Evolutionary conservation across 2,113 vertebrate genomes (phyloP), one percentile per base, ranked within the genome.

Genomic region (Climacteris rufus): DNA sequence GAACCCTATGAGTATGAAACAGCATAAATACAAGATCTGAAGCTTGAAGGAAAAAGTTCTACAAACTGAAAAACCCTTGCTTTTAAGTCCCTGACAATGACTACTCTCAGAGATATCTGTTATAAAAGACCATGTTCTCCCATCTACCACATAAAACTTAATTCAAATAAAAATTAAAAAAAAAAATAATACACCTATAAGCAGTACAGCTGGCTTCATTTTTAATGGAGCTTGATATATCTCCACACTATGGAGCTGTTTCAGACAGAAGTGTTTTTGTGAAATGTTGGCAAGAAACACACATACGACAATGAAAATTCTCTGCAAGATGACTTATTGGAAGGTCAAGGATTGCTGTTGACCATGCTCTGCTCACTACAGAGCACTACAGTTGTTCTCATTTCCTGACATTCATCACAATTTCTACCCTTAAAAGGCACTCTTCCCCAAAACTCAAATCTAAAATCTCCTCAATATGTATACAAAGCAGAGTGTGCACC

Each of bases 211-310:
- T 95, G 92, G n/a, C 60, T 90, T 92, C 56, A 45, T 92, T 93
- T 81, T 90, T 86, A 96, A 95, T 95, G 76, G 61, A 87, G 64
- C 88, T 93, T 95, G 87, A 66, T 88, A 37, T 40, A 90, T 44
- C 33, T 52, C 37, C 60, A 81, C 79, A 72, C 53, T 13, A 68
- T 86, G 56, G 85, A 80, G 47, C 47, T 60, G 15, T 86, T 95
- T 80, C 60, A 91, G 56, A 40, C 24, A 64, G 50, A 79, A 91
- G 50, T 11, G 15, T 42, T 96, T 93, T 74, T 90, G 64, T 64
- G 39, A 90, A 90, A 78, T 65, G n/a, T 33, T 92, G 75, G 47
- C 76, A 86, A 90, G 71, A 77, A 81, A 68, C 37, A 66, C 0
- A 0, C 25, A n/a, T 19, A 49, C 18, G 86, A 49, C 40, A 42